Evolutionary conservation across 2,113 vertebrate species (phyloP).

Genomic region (Gracilinanus agilis): DNA sequence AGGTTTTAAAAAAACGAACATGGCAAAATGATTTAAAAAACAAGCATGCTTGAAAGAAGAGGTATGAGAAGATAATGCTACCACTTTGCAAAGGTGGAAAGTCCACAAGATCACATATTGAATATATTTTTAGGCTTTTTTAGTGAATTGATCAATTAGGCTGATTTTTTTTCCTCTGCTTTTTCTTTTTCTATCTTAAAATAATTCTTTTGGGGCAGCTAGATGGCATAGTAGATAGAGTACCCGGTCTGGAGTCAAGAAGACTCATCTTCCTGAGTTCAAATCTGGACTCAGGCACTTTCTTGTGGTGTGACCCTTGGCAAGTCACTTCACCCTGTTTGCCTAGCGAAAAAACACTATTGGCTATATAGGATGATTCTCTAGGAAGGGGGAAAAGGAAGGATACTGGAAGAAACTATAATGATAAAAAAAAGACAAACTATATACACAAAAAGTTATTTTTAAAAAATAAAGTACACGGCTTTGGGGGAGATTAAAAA

Average conservation of each 20-base stretch:
- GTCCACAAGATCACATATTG: not conserved
- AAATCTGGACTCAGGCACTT: too few species aligned
- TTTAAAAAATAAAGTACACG: not conserved
- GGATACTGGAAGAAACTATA: not conserved
- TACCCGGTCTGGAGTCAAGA: too few species aligned
- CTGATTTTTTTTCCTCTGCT: not conserved
- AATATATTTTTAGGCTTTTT: not conserved
- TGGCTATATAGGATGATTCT: not conserved
- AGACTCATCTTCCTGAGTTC: too few species aligned
- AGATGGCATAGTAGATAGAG: too few species aligned
- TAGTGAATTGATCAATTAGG: not conserved
- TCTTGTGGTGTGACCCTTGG: too few species aligned
- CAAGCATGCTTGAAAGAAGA: not conserved
- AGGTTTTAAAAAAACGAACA: not conserved
- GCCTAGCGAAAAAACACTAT: not conserved
- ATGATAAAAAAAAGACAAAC: not conserved
- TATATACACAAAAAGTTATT: not conserved
- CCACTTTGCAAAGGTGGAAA: not conserved
- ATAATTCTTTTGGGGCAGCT: too few species aligned
- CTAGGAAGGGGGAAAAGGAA: not conserved
- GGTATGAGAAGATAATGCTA: not conserved
- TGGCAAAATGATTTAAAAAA: not conserved
- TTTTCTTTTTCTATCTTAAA: not conserved
- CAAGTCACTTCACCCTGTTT: too few species aligned
- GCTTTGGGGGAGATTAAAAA: not conserved